phyloP scores from a whole-genome alignment of 2,113 vertebrate genomes.

The Tetraodon nigroviridis region DNA sequence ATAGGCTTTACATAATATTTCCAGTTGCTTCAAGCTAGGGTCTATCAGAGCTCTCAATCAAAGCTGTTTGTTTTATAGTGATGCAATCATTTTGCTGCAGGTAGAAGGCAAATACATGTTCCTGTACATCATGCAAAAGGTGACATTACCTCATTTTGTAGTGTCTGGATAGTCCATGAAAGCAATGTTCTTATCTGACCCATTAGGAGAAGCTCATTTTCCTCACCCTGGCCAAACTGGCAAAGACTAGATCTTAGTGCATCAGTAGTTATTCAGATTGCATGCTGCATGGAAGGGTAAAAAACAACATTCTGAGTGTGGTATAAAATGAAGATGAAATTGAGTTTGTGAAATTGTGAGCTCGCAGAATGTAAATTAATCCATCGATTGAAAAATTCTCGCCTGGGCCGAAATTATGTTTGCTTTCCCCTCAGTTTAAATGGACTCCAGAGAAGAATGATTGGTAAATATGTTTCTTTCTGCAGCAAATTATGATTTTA shows the following conservation, averaged over 20 bases:
- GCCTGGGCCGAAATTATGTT: constrained; percentile 37
- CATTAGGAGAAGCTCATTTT: constrained; percentile 17
- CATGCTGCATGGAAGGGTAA: constrained; percentile 14
- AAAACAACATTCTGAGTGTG: constrained; percentile 40
- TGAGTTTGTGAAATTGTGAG: constrained; percentile 54
- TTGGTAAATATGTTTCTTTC: constrained; percentile 29
- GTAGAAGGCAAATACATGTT: too few species aligned
- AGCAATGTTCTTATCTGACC: too few species aligned
- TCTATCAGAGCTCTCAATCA: constrained; percentile 2
- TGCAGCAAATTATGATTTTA: constrained; percentile 28
- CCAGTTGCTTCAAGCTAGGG: constrained; percentile 26
- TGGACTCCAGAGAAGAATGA: constrained; percentile 22
- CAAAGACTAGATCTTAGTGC: constrained; percentile 12
- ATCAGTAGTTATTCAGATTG: constrained; percentile 58
- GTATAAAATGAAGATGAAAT: constrained; percentile 56
- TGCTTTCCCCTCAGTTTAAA: constrained; percentile 38
- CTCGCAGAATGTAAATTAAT: constrained; percentile 60
- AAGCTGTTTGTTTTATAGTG: neutral
- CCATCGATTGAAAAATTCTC: constrained; percentile 48
- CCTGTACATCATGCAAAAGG: too few species aligned
- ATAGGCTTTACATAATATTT: constrained; percentile 59
- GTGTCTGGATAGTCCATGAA: too few species aligned
- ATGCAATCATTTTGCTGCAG: neutral
- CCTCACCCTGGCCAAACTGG: constrained; percentile 21
- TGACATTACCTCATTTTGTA: too few species aligned